phyloP scores from a whole-genome alignment of 2,888 invertebrate species.

The Cabera pusaria region DNA sequence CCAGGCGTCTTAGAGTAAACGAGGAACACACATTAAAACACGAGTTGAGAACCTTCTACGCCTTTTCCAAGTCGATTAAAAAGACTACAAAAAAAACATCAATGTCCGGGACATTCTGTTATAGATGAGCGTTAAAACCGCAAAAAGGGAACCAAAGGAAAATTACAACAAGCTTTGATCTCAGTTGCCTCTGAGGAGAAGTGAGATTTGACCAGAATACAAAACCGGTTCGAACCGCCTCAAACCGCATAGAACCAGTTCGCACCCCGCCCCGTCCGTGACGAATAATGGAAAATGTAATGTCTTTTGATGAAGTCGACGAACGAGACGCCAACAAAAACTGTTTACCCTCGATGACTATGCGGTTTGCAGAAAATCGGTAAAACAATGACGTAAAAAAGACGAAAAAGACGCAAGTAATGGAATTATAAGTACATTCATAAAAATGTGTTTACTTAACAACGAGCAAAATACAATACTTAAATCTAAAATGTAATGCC shows the following conservation, averaged over 20 bases:
- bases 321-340: constrained; percentile 29
- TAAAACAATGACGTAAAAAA: constrained; percentile 18
- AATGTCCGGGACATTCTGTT: background rate
- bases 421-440: background rate
- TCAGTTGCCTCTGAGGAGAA: background rate
- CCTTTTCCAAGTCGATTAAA: too few relatives aligned
- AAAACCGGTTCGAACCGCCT: background rate
- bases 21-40: too few relatives aligned
- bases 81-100: background rate
- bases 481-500: too few relatives aligned
- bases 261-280: constrained; percentile 4
- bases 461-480: too few relatives aligned
- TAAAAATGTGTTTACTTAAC: too few relatives aligned
- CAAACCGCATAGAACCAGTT: too few relatives aligned
- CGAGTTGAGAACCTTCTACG: too few relatives aligned
- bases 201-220: constrained; percentile 1
- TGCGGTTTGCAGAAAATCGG: constrained; percentile 42
- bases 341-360: constrained; percentile 43
- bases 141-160: constrained; percentile 6
- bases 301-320: constrained; percentile 54
- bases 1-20: too few relatives aligned
- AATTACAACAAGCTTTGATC: constrained; percentile 10
- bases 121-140: constrained; percentile 5
- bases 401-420: background rate
- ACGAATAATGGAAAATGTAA: constrained; percentile 37